Conservation (phyloP, 2,797 vertebrate genomes). For the Manis javanica region DNA sequence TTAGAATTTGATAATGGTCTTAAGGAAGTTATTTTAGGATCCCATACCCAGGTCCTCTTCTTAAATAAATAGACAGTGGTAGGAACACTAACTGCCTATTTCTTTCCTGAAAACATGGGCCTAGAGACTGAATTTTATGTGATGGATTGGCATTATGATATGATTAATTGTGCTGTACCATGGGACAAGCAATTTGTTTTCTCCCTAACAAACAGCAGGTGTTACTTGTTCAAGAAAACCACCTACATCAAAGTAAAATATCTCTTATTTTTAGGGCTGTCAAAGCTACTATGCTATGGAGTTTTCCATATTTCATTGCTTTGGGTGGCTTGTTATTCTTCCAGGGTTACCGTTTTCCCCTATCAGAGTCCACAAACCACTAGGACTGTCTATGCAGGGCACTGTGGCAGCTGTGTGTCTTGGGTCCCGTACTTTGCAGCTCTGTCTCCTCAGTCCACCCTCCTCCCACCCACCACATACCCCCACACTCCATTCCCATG, state of each 20-base stretch:
- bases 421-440: neutral
- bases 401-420: neutral
- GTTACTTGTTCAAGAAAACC: constrained; percentile 73
- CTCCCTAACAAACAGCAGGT: constrained; percentile 85
- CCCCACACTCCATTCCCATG: accelerated
- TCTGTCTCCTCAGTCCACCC: neutral
- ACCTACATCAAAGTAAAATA: constrained; percentile 79
- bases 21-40: constrained; percentile 41
- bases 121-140: constrained; percentile 6
- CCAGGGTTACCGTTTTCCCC: neutral
- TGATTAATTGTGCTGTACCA: constrained; percentile 60
- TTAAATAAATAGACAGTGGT: neutral
- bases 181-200: constrained; percentile 68
- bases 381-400: neutral
- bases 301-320: constrained; percentile 59
- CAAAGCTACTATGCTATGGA: neutral
- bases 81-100: neutral
- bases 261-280: constrained; percentile 22
- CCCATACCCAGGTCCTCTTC: neutral
- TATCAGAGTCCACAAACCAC: neutral
- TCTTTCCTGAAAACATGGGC: constrained; percentile 20
- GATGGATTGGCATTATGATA: constrained; percentile 43
- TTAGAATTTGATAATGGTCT: neutral
- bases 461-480: neutral
- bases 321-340: constrained; percentile 34